phyloP scores from a whole-genome alignment of 92 coral and sea anemone species.

The Palythoa grandis region DNA sequence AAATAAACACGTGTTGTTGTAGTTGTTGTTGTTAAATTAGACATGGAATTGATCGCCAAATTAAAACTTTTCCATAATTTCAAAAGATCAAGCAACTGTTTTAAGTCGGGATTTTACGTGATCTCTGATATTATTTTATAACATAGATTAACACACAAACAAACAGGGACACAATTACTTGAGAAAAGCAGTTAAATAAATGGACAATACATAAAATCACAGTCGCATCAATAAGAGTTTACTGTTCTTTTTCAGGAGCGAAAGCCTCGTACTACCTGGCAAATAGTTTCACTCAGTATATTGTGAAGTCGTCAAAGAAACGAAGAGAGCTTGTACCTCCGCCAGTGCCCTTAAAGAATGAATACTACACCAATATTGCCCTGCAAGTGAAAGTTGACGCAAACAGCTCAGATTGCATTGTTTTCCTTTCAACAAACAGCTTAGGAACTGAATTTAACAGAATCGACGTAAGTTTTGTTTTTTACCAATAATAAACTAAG shows the following conservation, averaged over 20 bases:
- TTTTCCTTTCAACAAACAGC: conserved; percentile 90
- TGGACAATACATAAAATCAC: too few species aligned
- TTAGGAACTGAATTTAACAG: conserved; percentile 86
- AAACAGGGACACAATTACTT: too few species aligned
- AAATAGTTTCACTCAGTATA: conserved; percentile 88
- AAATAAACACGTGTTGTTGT: too few species aligned
- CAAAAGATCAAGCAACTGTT: too few species aligned
- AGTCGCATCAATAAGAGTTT: too few species aligned
- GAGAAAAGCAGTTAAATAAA: too few species aligned
- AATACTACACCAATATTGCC: conserved; percentile 77
- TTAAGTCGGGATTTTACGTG: too few species aligned
- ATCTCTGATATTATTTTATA: too few species aligned
- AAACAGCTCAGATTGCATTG: conserved; percentile 66
- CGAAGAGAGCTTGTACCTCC: conserved; percentile 81
- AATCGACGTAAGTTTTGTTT: conserved; percentile 76
- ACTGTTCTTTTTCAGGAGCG: conserved; percentile 59
- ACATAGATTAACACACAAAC: too few species aligned
- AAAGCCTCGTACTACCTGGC: conserved; percentile 74
- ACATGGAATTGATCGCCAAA: too few species aligned
- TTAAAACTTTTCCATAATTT: too few species aligned
- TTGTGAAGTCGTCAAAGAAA: conserved; percentile 65
- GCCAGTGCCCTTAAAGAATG: conserved; percentile 77
- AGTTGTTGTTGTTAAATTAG: too few species aligned
- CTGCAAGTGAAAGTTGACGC: conserved; percentile 86
- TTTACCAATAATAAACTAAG: not conserved